A percentile compares a stretch with the other conserved stretches of the same genome.
phyloP scores from a whole-genome alignment of 1,140 invertebrate species.

The Drosophila carrolli region DNA sequence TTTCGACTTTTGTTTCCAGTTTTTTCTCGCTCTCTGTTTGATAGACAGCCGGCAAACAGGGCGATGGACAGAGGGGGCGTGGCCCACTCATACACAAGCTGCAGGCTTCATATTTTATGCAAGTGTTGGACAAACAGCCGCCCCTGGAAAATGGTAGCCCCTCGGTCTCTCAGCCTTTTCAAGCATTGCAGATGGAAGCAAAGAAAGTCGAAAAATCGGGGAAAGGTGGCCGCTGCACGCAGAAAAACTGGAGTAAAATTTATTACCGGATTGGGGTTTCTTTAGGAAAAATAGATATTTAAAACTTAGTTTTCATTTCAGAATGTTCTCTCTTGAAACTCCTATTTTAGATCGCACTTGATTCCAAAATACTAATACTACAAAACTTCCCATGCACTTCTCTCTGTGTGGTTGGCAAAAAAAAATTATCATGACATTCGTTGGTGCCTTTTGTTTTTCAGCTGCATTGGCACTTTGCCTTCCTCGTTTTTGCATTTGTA shows the following conservation, averaged over 20 bases:
- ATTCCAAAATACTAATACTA: too few relatives aligned
- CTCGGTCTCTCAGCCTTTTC: constrained; percentile 20
- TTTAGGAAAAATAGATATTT: neutral
- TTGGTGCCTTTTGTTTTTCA: constrained; percentile 68
- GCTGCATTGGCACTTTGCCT: constrained; percentile 36
- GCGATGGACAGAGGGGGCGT: constrained; percentile 27
- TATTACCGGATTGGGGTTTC: neutral
- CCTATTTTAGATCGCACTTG: too few relatives aligned
- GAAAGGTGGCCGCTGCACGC: constrained; percentile 10
- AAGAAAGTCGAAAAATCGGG: constrained; percentile 17
- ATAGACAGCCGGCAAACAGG: constrained; percentile 75
- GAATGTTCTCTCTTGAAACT: too few relatives aligned
- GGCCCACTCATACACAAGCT: constrained; percentile 40
- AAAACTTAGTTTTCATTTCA: neutral
- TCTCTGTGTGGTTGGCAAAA: constrained; percentile 5
- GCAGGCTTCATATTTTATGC: constrained; percentile 76
- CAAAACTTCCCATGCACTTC: too few relatives aligned
- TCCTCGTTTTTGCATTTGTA: constrained; percentile 29
- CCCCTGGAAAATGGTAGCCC: constrained; percentile 13
- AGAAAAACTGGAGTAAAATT: neutral
- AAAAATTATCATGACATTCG: constrained; percentile 77
- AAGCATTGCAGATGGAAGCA: constrained; percentile 27
- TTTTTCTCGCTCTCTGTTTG: constrained; percentile 54
- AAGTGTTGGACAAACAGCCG: constrained; percentile 55
- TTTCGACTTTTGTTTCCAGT: constrained; percentile 72